A percentile compares a stretch with the other conserved stretches of the same genome.
phyloP scores from a whole-genome alignment of 1,140 invertebrate species.

The Cephus cinctus region DNA sequence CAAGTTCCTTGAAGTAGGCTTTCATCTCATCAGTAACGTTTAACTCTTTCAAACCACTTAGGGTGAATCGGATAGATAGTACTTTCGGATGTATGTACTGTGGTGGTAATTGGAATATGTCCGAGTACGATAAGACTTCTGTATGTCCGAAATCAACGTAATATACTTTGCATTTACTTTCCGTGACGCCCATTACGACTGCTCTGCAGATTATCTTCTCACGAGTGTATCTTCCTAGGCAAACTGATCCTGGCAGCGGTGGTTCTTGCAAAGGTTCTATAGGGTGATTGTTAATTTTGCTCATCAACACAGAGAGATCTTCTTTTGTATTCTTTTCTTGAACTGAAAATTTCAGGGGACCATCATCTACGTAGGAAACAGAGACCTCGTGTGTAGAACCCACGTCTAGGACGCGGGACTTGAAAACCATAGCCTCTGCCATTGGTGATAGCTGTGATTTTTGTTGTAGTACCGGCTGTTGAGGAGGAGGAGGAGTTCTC shows the following conservation, averaged over 20 bases:
- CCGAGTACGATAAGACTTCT: slow-evolving; percentile 65
- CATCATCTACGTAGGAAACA: slow-evolving; percentile 74
- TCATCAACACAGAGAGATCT: slow-evolving; percentile 65
- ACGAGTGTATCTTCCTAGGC: slow-evolving; percentile 66
- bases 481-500: slow-evolving; percentile 1
- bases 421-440: slow-evolving; percentile 58
- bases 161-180: slow-evolving; percentile 63
- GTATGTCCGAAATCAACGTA: slow-evolving; percentile 79
- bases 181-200: slow-evolving; percentile 67
- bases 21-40: slow-evolving; percentile 67
- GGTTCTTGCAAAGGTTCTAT: slow-evolving; percentile 60
- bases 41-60: slow-evolving; percentile 67
- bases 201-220: slow-evolving; percentile 69
- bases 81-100: slow-evolving; percentile 68
- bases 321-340: slow-evolving; percentile 62
- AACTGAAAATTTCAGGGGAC: slow-evolving; percentile 71
- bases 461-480: neutral
- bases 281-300: slow-evolving; percentile 60
- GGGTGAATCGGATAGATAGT: slow-evolving; percentile 70
- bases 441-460: neutral
- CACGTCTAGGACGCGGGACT: slow-evolving; percentile 60
- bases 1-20: slow-evolving; percentile 67
- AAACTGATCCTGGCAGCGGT: slow-evolving; percentile 68
- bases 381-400: slow-evolving; percentile 64
- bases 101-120: slow-evolving; percentile 71